These are phyloP conservation scores for Polypterus senegalus DNA, from an alignment of 2,113 vertebrate species.

Conservation along the genomic window DNA sequence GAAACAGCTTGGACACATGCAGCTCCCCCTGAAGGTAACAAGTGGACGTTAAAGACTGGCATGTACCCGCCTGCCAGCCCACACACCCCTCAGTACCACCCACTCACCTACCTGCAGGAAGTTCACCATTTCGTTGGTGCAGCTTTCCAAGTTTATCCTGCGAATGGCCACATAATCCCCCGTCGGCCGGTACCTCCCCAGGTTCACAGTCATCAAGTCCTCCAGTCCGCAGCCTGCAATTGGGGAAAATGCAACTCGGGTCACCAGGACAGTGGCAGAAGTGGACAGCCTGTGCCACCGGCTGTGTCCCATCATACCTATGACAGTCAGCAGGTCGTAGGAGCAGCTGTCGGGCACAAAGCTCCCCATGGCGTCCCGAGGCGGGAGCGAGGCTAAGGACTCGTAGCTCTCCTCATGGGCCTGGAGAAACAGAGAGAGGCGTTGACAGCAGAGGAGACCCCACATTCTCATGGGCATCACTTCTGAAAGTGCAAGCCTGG, in stretches of 20 bases:
- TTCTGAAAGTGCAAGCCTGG: neutral
- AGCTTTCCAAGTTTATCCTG: slow-evolving; percentile 82
- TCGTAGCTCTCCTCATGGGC: slow-evolving; percentile 87
- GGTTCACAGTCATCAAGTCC: slow-evolving; percentile 83
- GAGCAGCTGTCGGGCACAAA: slow-evolving; percentile 75
- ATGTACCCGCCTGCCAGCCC: no score
- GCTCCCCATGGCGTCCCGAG: slow-evolving; percentile 73
- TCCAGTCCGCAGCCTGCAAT: slow-evolving; percentile 79
- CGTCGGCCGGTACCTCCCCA: slow-evolving; percentile 75
- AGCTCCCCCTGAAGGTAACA: slow-evolving; percentile 62
- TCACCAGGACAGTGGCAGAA: neutral
- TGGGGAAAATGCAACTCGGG: neutral
- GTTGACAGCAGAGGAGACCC: neutral
- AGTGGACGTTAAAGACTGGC: no score
- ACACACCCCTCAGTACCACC: no score
- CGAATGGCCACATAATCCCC: slow-evolving; percentile 79
- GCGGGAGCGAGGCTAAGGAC: slow-evolving; percentile 71
- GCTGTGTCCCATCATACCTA: slow-evolving; percentile 50
- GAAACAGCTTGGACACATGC: slow-evolving; percentile 91
- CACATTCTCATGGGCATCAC: slow-evolving; percentile 4
- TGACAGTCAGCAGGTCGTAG: slow-evolving; percentile 74
- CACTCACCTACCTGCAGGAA: slow-evolving; percentile 74
- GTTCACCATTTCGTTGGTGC: slow-evolving; percentile 89
- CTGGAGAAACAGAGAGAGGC: slow-evolving; percentile 35
- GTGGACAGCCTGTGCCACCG: neutral